Conservation (phyloP, 2,888 invertebrate species). For the Pilophorus perplexus region DNA sequence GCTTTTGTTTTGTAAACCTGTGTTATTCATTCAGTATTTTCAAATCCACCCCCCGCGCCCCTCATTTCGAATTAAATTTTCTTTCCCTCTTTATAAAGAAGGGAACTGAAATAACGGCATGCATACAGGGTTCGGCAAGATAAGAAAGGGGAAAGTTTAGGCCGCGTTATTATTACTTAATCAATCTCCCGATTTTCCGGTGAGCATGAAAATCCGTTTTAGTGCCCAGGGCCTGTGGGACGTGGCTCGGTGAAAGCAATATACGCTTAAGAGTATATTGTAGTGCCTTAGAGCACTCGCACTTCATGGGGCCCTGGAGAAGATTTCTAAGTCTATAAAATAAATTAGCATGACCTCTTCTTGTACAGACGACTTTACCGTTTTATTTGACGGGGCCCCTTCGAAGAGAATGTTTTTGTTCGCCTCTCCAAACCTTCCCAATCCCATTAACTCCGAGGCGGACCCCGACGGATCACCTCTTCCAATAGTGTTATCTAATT, state of each 20-base stretch:
- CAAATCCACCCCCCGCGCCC: no score
- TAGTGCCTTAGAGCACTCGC: not conserved
- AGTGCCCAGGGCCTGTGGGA: not conserved
- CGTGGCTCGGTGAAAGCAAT: not conserved
- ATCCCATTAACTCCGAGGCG: conserved; percentile 15
- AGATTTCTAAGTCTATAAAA: conserved; percentile 22
- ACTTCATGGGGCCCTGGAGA: conserved; percentile 14
- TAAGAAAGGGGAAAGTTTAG: no score
- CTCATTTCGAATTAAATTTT: no score
- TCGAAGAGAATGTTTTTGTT: conserved; percentile 27
- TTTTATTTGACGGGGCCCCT: conserved; percentile 19
- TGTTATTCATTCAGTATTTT: no score
- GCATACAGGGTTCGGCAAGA: no score
- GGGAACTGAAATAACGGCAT: no score
- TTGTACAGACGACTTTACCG: conserved; percentile 21
- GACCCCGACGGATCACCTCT: no score
- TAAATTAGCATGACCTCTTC: conserved; percentile 33
- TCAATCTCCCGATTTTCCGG: no score
- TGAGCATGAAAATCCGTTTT: not conserved
- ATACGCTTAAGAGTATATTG: not conserved
- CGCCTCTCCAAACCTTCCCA: conserved; percentile 20
- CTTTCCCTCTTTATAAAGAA: no score
- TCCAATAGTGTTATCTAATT: conserved; percentile 31
- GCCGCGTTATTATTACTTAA: no score
- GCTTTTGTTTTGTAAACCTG: no score